These are phyloP conservation scores for Temnothorax nylanderi DNA, from an alignment of 1,140 invertebrate genomes.

Conservation along the genomic window DNA sequence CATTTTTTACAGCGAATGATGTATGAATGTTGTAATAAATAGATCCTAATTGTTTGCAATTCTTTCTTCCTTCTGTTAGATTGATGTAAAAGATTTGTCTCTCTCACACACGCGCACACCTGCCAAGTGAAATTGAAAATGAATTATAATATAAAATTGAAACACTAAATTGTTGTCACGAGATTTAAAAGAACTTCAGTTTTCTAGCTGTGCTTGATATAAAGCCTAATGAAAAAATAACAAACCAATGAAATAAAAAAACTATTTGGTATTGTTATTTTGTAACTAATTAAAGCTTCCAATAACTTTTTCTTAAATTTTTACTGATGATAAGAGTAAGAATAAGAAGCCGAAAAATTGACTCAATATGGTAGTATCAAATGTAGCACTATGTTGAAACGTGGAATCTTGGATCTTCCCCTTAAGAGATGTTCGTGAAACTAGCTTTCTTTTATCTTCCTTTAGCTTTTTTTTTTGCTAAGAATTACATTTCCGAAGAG, in stretches of 20 bases:
- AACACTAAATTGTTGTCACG: background rate
- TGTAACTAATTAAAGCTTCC: background rate
- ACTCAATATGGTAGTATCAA: too few relatives aligned
- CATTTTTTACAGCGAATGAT: background rate
- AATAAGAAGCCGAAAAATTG: background rate
- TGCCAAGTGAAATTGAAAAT: background rate
- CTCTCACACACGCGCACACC: background rate
- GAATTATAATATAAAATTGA: background rate
- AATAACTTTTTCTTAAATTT: background rate
- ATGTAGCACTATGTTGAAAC: background rate
- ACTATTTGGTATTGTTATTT: background rate
- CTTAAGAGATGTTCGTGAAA: background rate
- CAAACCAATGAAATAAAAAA: background rate
- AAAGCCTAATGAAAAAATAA: background rate
- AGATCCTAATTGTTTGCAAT: background rate
- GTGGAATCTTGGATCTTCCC: background rate
- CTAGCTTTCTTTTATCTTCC: conserved; percentile 33
- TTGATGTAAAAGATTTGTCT: background rate
- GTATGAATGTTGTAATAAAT: background rate
- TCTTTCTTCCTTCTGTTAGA: background rate
- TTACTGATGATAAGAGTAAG: background rate
- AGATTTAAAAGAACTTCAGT: background rate
- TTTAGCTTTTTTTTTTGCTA: conserved; percentile 11
- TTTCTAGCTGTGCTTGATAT: background rate
- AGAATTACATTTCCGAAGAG: conserved; percentile 41